phyloP scores from a whole-genome alignment of 2,888 invertebrate species.

The Antitype chi region DNA sequence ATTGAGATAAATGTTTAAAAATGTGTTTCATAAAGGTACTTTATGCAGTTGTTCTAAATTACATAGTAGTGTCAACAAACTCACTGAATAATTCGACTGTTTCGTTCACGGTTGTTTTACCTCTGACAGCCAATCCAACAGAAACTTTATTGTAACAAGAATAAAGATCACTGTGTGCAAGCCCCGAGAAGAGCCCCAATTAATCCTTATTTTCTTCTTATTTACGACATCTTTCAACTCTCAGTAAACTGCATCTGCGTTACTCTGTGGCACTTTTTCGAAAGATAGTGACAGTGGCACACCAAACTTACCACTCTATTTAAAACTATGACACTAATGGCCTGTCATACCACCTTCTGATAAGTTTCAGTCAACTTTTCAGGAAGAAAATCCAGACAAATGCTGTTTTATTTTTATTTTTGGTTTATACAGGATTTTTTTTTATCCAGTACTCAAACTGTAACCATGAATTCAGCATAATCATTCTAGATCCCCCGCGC shows the following conservation, averaged over 20 bases:
- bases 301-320: neutral
- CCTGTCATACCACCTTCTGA: neutral
- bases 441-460: no score
- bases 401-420: neutral
- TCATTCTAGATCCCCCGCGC: no score
- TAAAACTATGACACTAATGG: neutral
- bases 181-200: no score
- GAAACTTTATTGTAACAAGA: no score
- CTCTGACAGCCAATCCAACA: no score
- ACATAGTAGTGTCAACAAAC: neutral
- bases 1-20: neutral
- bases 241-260: neutral
- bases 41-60: neutral
- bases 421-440: no score
- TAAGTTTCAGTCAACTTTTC: neutral
- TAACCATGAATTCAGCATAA: no score
- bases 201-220: neutral
- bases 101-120: no score
- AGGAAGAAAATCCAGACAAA: neutral
- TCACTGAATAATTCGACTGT: neutral
- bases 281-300: neutral
- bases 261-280: neutral
- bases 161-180: no score
- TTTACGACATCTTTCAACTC: neutral
- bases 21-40: neutral